These are phyloP conservation scores for Crax fasciolata DNA, from an alignment of 2,797 vertebrate genomes.

Conservation along the genomic window DNA sequence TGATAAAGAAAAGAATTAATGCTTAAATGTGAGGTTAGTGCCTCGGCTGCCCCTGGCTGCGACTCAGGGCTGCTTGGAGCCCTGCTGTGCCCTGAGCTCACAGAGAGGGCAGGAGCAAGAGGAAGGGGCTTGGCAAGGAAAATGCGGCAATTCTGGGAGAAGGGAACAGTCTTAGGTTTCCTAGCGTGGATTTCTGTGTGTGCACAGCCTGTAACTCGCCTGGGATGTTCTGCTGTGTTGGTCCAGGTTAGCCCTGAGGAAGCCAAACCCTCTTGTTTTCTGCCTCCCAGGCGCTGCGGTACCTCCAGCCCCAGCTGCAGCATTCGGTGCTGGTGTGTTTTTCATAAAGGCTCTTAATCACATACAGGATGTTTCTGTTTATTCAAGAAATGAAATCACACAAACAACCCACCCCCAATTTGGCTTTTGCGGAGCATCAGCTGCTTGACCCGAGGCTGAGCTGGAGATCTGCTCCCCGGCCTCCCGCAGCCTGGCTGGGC, in stretches of 20 bases:
- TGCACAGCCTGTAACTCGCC: neutral
- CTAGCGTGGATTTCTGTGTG: neutral
- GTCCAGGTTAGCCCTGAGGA: neutral
- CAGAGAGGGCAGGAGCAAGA: neutral
- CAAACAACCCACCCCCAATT: conserved; percentile 76
- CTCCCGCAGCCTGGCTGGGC: neutral
- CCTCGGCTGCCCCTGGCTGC: neutral
- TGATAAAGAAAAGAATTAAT: conserved; percentile 42
- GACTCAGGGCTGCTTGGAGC: neutral
- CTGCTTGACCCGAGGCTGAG: conserved; percentile 64
- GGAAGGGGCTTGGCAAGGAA: neutral
- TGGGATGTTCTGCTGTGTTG: neutral
- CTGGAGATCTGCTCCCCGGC: conserved; percentile 30
- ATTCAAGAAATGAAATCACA: conserved; percentile 78
- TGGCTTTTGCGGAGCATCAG: conserved; percentile 73
- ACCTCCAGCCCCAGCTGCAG: conserved; percentile 45
- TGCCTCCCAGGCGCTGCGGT: neutral
- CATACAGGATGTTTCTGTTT: conserved; percentile 81
- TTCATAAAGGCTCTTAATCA: conserved; percentile 69
- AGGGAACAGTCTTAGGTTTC: neutral
- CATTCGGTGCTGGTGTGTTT: conserved; percentile 51
- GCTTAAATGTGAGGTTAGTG: neutral
- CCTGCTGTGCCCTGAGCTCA: neutral
- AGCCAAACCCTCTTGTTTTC: neutral
- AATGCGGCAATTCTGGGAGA: neutral